Base-by-base conservation (phyloP, 2,797 vertebrate species). In the Girardinus metallicus region DNA sequence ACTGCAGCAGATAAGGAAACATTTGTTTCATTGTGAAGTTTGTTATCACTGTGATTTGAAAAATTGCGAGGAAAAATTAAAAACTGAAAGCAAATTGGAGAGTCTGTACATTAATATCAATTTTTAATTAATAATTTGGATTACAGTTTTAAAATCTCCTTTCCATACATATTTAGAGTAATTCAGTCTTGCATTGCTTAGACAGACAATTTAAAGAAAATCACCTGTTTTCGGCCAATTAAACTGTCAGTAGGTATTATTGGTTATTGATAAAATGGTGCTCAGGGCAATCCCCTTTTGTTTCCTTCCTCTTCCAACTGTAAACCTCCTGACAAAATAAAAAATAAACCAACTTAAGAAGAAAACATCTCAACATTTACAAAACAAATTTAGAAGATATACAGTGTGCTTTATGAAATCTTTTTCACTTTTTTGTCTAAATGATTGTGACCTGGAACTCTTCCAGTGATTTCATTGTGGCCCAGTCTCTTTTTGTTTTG, bases 21-120 rank as follows among this genome's bases (percentile, higher is more conserved):
- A 60, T 88, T 87, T 79, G 77, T 78, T 86, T 86, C 49, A 55
- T 79, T 86, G 75, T 3, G 31, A 75, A 49, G 75, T 87, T 82
- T 68, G 71, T 68, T 91, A 81, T 82, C 55, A 44, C 78, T 83
- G 64, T 55, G 21, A 78, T 60, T 75, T 41, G 62, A 18, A 46
- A 31, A n/a, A 11, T 72, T 49, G 74, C 44, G 1, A 57, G 31
- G 31, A 44, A 29, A 34, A 29, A 5, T 2, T 29, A 43, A 43
- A 43, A 9, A 44, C 34, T 39, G 6, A 70, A 39, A 77, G n/a
- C n/a, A 31, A 6, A 44, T 8, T n/a, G 12, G 3, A 26, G 6
- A 7, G 12, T 46, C 29, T 12, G 64, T 39, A 70, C 36, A 66
- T 34, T 21, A n/a, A 1, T 16, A 60, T 60, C 1, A 2, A 46